phyloP scores from a whole-genome alignment of 1,140 invertebrate genomes.

The Monomorium pharaonis region DNA sequence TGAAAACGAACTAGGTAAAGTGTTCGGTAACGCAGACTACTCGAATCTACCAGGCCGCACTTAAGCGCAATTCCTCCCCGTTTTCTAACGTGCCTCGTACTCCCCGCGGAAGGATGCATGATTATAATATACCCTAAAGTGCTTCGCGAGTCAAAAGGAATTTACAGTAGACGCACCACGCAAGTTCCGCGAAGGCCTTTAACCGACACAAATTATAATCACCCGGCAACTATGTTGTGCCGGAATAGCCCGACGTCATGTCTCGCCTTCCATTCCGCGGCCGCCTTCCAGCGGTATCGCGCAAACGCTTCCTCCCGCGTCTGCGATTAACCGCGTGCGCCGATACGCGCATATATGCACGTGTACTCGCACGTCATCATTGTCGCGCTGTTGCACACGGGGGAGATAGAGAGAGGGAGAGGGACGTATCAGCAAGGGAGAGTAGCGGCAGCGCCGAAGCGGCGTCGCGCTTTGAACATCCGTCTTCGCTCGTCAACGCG shows the following conservation, averaged over 20 bases:
- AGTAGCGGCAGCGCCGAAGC: not conserved
- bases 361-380: not conserved
- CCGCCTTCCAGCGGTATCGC: not conserved
- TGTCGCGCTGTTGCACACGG: not conserved
- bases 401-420: not conserved
- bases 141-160: constrained; percentile 13
- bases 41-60: not conserved
- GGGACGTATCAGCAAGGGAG: constrained; percentile 3
- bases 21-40: not conserved
- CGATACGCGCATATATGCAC: not conserved
- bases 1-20: not conserved
- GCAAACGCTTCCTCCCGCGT: constrained; percentile 6
- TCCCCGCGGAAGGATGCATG: not conserved
- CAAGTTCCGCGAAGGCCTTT: constrained; percentile 10
- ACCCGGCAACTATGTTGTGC: constrained; percentile 60
- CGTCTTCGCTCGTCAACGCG: constrained; percentile 36
- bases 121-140: constrained; percentile 29
- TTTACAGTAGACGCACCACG: constrained; percentile 36
- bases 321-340: constrained; percentile 19
- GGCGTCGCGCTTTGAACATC: constrained; percentile 38
- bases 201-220: constrained; percentile 62
- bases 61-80: not conserved
- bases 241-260: constrained; percentile 51
- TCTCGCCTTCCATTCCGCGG: constrained; percentile 64
- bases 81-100: not conserved